Conservation (phyloP, 2,113 vertebrate species). For the Chionis minor region DNA sequence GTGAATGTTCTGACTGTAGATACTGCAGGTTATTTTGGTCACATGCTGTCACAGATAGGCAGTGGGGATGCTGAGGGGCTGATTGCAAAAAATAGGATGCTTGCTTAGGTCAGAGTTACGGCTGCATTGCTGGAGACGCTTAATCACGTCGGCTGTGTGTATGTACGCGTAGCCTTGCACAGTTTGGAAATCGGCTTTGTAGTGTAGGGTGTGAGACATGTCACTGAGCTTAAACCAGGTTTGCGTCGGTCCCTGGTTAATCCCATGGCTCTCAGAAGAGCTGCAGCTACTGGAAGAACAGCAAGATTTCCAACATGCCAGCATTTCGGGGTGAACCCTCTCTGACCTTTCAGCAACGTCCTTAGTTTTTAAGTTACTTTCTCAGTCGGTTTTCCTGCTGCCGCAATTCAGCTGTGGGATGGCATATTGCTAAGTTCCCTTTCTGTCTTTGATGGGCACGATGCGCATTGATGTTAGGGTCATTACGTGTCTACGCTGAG, state of each 20-base stretch:
- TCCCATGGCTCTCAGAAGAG: not conserved
- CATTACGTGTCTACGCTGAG: not conserved
- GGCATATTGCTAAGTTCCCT: not conserved
- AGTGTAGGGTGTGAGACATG: not conserved
- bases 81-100: not conserved
- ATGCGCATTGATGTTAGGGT: accelerated
- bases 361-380: not conserved
- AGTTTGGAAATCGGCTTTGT: not conserved
- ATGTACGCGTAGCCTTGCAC: not conserved
- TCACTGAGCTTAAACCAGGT: not conserved
- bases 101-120: not conserved
- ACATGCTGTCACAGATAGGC: not conserved
- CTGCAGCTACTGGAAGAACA: not conserved
- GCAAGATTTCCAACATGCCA: not conserved
- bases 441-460: not conserved
- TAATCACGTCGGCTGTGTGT: not conserved
- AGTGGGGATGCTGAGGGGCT: not conserved
- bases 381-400: not conserved
- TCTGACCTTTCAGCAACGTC: not conserved
- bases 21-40: slow-evolving; percentile 13
- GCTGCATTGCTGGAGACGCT: not conserved
- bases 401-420: not conserved
- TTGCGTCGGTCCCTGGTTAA: not conserved
- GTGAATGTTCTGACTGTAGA: not conserved
- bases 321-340: not conserved